Conservation (phyloP, 2,113 vertebrate genomes). For the Setophaga coronata region DNA sequence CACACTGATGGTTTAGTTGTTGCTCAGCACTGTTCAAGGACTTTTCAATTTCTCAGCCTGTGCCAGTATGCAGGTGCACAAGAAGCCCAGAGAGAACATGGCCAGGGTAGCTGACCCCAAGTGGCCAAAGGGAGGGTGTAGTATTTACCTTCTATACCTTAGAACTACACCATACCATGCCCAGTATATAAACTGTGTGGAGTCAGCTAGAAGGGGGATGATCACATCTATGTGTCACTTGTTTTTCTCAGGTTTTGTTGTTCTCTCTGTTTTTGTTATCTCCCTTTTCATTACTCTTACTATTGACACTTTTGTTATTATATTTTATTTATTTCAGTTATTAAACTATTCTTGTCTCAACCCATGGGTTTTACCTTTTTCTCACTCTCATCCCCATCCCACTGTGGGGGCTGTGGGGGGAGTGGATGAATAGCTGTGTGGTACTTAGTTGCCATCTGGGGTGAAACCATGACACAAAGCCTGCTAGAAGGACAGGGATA, state of each 20-base stretch:
- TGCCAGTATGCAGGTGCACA: neutral
- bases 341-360: neutral
- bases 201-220: neutral
- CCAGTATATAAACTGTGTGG: neutral
- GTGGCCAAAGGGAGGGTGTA: neutral
- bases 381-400: neutral
- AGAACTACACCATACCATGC: neutral
- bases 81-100: neutral
- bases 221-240: neutral
- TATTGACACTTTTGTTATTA: neutral
- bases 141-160: neutral
- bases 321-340: neutral
- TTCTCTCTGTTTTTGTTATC: neutral
- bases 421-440: neutral
- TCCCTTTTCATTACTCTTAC: neutral
- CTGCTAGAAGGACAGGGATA: neutral
- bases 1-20: neutral
- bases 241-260: neutral
- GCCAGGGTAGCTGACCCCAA: neutral
- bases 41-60: neutral
- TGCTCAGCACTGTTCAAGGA: neutral
- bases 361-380: neutral
- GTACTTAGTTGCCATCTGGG: neutral
- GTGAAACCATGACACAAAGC: rapidly evolving
- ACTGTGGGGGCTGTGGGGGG: rapidly evolving